Evolutionary conservation across 2,888 invertebrate species (phyloP), one percentile per base, ranked within the genome.

Genomic region (Stegana nigrithorax): DNA sequence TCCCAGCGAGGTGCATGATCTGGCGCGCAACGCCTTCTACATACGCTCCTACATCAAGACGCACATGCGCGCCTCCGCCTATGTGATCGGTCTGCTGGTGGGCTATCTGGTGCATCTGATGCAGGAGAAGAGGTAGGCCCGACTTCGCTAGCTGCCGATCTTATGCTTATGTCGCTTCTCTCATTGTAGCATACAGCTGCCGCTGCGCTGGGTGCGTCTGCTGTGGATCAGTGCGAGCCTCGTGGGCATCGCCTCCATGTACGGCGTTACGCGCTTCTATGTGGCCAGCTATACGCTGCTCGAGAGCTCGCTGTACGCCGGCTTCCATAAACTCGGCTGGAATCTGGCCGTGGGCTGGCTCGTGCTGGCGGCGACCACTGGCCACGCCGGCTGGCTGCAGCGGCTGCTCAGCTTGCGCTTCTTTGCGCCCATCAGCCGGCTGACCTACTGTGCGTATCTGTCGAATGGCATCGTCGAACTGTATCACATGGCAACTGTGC

Each of bases 401-500:
- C 65, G 60, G 5, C 47, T 81, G 27, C 67, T 83, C 2, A 72
- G 80, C 44, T 67, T 69, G 21, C 72, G 77, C 75, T 86, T 89
- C 53, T 88, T 91, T 70, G 88, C 89, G 26, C 91, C 91, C 0
- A 85, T 92, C 17, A 90, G 91, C 67, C 87, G 91, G 71, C 83
- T 93, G 62, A 91, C 92, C 0, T 92, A 91, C 80, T 91, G 91
- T 71, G 91, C 91, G 1, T 92, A 92, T 81, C 86, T 92, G 57
- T 89, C 91, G 27, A 92, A 92, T 78, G 92, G 92, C 2, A 85
- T 92, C 21, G 87, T 92, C 0, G 91, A 91, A 79, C 81, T 92
- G 63, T 90, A 91, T 82, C 88, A 88, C 70, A 86, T 89, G 4
- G 90, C 91, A 1, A 89, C 89, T 53, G 72, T 89, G 44, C 85